These are phyloP conservation scores for Acanthosepion pharaonis DNA, from an alignment of 2,888 invertebrate genomes.

Conservation along the genomic window DNA sequence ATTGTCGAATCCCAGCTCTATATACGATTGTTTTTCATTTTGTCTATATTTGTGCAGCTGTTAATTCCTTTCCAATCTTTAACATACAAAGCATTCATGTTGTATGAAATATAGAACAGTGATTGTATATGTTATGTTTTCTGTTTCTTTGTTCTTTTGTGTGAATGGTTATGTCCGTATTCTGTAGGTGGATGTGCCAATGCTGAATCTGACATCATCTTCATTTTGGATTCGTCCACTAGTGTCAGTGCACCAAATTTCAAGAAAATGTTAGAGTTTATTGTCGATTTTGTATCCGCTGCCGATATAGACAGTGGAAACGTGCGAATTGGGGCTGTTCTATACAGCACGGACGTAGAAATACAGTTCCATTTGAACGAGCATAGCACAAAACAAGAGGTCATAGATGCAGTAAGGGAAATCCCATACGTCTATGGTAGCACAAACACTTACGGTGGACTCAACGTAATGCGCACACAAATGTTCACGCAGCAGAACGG, in stretches of 20 bases:
- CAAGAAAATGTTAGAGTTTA: constrained; percentile 58
- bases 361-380: constrained; percentile 57
- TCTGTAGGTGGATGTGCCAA: constrained; percentile 41
- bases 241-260: constrained; percentile 65
- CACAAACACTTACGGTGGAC: constrained; percentile 70
- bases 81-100: too few relatives aligned
- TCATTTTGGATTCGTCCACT: constrained; percentile 69
- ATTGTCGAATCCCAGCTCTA: neutral
- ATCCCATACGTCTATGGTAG: constrained; percentile 66
- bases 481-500: constrained; percentile 64
- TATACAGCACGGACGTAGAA: constrained; percentile 57
- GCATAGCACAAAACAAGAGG: constrained; percentile 53
- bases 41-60: neutral
- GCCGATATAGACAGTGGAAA: constrained; percentile 58
- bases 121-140: neutral
- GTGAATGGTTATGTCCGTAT: neutral
- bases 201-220: constrained; percentile 61
- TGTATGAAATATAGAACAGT: too few relatives aligned
- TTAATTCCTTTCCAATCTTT: neutral
- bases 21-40: neutral
- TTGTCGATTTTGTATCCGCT: constrained; percentile 58
- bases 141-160: neutral
- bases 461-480: constrained; percentile 61
- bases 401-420: constrained; percentile 59
- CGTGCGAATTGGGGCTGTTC: constrained; percentile 59